Conservation (phyloP, 2,113 vertebrate genomes). For the Oceanites oceanicus region DNA sequence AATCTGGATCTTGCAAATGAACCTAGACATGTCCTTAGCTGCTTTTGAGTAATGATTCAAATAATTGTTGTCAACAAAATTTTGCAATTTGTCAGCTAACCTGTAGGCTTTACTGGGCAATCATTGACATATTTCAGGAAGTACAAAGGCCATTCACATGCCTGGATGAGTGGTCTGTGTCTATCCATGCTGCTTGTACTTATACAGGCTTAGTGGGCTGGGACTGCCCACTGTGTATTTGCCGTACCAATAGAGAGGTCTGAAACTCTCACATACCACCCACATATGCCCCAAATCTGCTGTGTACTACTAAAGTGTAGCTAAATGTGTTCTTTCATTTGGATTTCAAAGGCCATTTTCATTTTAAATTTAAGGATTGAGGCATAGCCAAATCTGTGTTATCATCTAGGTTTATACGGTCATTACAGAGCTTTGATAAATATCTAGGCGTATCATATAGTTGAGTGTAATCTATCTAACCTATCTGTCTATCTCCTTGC, state of each 20-base stretch:
- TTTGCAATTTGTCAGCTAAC: neutral
- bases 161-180: neutral
- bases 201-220: neutral
- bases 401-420: slow-evolving; percentile 41
- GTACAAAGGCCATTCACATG: neutral
- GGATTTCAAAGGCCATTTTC: slow-evolving; percentile 28
- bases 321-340: neutral
- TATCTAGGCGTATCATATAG: slow-evolving; percentile 21
- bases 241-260: neutral
- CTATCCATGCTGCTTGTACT: neutral
- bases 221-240: neutral
- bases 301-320: neutral
- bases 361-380: slow-evolving; percentile 37
- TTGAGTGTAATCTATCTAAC: slow-evolving; percentile 41
- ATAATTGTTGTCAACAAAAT: neutral
- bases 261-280: neutral
- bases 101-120: neutral
- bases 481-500: slow-evolving; percentile 64
- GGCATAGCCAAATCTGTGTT: slow-evolving; percentile 17
- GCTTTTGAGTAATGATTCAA: neutral
- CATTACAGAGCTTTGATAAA: slow-evolving; percentile 61
- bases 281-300: neutral
- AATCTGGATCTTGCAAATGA: neutral
- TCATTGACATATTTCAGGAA: neutral
- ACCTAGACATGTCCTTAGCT: neutral